These are phyloP conservation scores for Monochamus saltuarius DNA, from an alignment of 1,140 invertebrate species.

Conservation along the genomic window DNA sequence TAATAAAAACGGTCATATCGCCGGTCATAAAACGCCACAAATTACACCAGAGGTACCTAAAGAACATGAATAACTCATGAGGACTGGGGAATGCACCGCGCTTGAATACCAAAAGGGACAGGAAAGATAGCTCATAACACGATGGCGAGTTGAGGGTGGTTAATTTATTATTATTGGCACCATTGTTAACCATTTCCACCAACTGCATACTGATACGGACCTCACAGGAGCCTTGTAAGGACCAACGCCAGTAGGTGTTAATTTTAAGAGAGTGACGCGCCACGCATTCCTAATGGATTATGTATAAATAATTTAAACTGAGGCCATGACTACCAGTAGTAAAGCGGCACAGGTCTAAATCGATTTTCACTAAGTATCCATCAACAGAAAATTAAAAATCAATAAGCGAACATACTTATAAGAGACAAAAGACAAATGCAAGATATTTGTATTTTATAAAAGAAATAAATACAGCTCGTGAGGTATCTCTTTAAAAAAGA, in stretches of 20 bases:
- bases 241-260: slow-evolving; percentile 8
- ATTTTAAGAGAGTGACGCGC: slow-evolving; percentile 1
- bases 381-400: too few species aligned
- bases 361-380: neutral
- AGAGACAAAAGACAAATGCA: too few species aligned
- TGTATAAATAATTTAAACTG: slow-evolving; percentile 19
- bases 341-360: too few species aligned
- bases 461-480: too few species aligned
- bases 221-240: slow-evolving; percentile 32
- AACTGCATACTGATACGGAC: slow-evolving; percentile 46
- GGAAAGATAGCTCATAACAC: slow-evolving; percentile 45
- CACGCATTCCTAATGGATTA: slow-evolving; percentile 12
- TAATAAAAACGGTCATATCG: slow-evolving; percentile 46
- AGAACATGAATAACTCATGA: slow-evolving; percentile 46
- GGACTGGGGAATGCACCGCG: slow-evolving; percentile 40
- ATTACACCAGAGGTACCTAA: slow-evolving; percentile 43
- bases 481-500: too few species aligned
- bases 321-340: slow-evolving; percentile 12
- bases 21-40: slow-evolving; percentile 46
- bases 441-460: too few species aligned
- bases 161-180: slow-evolving; percentile 49
- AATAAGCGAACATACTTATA: too few species aligned
- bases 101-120: slow-evolving; percentile 42
- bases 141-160: slow-evolving; percentile 45
- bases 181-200: slow-evolving; percentile 46